Base-by-base conservation (phyloP, 2,888 invertebrate genomes). In the Lacanobia wlatinum region DNA sequence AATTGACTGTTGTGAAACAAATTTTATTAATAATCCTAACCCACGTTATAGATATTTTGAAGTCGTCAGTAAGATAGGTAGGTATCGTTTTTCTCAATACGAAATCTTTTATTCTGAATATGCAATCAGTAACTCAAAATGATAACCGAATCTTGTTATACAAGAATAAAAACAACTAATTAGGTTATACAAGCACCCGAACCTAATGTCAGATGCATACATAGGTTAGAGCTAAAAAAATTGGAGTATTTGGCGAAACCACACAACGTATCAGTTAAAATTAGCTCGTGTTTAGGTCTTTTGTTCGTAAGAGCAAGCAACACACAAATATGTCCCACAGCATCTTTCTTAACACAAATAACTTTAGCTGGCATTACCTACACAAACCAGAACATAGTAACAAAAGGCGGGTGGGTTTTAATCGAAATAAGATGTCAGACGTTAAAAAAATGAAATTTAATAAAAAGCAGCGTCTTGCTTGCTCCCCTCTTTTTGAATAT, bases 361-460 rank as follows among this genome's bases (percentile, higher is more conserved):
- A 21, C 16, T 50, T 55, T 55, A 28, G 3, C 18, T 6, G 18
- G 40, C 64, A 64, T 64, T 12, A 38, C 18, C 9, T 21, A 59
- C 21, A n/a, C 2, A 40, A 14, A 59, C 21, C 14, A 53, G 23
- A 28, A 53, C n/a, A 40, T 21, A 23, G 12, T 38, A 52, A 46
- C 52, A 40, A n/a, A 43, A 43, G 28, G 18, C 7, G 58, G 28
- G 18, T 7, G 58, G 10, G 4, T 52, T 23, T 28, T 21, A 40
- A 5, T 18, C 21, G 23, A 40, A 38, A 23, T 28, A 58, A 12
- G 67, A 67, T 8, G 38, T 8, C 38, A 46, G 77, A 69, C 38
- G n/a, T 62, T 58, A 16, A 28, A 64, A 69, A 75, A 76, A 81
- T 85, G 84, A 0, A 89, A 88, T 87, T 87, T 87, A 88, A 88